Percentiles rank a stretch among this genome's conserved stretches.
phyloP scores from a whole-genome alignment of 2,888 invertebrate genomes.

The Hemicrepidius hirtus region DNA sequence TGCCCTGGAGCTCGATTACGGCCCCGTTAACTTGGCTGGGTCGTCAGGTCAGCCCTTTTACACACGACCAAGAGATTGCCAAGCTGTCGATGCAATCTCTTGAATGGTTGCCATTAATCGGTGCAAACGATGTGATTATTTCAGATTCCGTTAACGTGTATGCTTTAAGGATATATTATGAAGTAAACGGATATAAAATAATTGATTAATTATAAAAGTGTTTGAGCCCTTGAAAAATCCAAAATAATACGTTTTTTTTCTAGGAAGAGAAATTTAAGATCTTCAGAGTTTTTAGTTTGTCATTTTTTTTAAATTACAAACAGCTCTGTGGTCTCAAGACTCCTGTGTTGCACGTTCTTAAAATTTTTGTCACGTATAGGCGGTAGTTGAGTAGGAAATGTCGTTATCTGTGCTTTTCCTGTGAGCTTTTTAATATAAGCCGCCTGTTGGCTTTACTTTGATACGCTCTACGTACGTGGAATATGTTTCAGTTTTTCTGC shows the following conservation, averaged over 20 bases:
- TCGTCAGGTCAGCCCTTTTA: slow-evolving; percentile 30
- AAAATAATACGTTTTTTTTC: too few relatives aligned
- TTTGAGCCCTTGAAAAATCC: too few relatives aligned
- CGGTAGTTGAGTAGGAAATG: slow-evolving; percentile 14
- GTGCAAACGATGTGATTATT: slow-evolving; percentile 23
- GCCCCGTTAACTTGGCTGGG: slow-evolving; percentile 27
- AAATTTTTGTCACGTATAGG: slow-evolving; percentile 5
- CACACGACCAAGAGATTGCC: slow-evolving; percentile 8
- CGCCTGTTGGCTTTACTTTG: neutral
- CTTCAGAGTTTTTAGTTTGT: too few relatives aligned
- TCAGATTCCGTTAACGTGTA: slow-evolving; percentile 21
- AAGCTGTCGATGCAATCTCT: slow-evolving; percentile 25
- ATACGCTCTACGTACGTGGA: neutral
- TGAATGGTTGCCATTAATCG: slow-evolving; percentile 11
- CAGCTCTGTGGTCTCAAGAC: too few relatives aligned
- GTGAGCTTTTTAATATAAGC: slow-evolving; percentile 11
- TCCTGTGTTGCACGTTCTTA: too few relatives aligned
- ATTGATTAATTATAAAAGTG: neutral
- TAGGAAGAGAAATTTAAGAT: too few relatives aligned
- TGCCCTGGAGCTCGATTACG: neutral
- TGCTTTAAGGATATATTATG: slow-evolving; percentile 1
- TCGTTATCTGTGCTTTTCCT: slow-evolving; percentile 15
- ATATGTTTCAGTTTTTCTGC: neutral
- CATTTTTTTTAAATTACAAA: too few relatives aligned
- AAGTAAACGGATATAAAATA: neutral